These are phyloP conservation scores for Campylomormyrus numenius DNA, from an alignment of 2,113 vertebrate species.

Conservation along the genomic window DNA sequence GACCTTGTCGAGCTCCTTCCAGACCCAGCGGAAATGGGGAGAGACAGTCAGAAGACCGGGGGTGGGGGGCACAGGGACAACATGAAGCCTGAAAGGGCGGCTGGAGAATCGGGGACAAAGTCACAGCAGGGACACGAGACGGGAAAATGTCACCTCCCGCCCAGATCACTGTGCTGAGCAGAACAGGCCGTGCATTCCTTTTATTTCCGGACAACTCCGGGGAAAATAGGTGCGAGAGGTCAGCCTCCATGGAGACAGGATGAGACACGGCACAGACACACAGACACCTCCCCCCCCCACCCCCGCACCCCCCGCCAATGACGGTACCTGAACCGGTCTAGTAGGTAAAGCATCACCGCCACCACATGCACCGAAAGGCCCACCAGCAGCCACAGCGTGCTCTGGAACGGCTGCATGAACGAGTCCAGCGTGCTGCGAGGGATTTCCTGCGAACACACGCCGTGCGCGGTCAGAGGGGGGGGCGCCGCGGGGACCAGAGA, in stretches of 20 bases:
- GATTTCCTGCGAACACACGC: slow-evolving; percentile 75
- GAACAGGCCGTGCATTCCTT: not conserved
- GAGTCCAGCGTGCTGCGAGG: slow-evolving; percentile 95
- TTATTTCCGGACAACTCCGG: not conserved
- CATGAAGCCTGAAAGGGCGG: not conserved
- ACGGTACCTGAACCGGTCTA: slow-evolving; percentile 90
- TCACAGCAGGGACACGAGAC: not conserved
- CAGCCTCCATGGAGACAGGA: not conserved
- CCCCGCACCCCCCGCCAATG: not conserved
- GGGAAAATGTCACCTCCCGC: slow-evolving; percentile 1
- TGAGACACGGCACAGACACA: not conserved
- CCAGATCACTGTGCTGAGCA: not conserved
- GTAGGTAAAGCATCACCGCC: slow-evolving; percentile 95
- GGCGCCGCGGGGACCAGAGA: slow-evolving; percentile 36
- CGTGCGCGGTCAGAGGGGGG: slow-evolving; percentile 34
- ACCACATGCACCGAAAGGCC: slow-evolving; percentile 96
- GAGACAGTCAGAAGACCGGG: slow-evolving; percentile 24
- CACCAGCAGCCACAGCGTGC: slow-evolving; percentile 92
- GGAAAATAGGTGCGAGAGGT: not conserved
- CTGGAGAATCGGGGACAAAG: not conserved
- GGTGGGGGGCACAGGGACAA: not conserved
- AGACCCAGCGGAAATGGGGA: not conserved
- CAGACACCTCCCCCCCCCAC: not conserved
- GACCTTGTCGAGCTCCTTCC: not conserved
- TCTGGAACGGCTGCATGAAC: slow-evolving; percentile 99